phyloP scores from a whole-genome alignment of 2,797 vertebrate species.

The Sphenodon punctatus region DNA sequence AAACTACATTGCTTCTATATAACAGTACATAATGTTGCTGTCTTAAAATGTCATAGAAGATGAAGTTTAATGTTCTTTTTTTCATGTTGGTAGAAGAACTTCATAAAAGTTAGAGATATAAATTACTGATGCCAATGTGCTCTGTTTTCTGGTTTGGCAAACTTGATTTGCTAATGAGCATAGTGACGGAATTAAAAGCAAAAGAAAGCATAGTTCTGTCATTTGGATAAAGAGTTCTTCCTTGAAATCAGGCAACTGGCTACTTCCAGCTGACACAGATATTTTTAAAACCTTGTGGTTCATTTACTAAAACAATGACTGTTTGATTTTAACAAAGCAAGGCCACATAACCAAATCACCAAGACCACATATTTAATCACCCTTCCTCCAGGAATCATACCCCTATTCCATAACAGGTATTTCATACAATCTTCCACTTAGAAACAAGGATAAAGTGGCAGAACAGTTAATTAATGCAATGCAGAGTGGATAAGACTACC shows the following conservation, averaged over 20 bases:
- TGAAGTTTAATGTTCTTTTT: not conserved
- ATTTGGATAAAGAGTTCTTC: not conserved
- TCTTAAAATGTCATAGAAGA: not conserved
- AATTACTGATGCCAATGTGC: not conserved
- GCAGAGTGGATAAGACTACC: not conserved
- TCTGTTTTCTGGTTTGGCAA: not conserved
- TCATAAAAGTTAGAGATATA: not conserved
- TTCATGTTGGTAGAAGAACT: not conserved
- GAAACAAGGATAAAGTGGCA: not conserved
- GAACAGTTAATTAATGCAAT: constrained; percentile 21
- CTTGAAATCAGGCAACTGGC: not conserved
- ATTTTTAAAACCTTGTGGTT: not conserved
- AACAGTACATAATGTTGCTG: not conserved
- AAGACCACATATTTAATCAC: not conserved
- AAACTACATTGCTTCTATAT: not conserved
- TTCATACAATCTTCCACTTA: constrained; percentile 2
- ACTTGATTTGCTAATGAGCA: not conserved
- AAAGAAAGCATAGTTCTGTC: not conserved
- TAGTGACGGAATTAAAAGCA: not conserved
- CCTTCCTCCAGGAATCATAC: constrained; percentile 6
- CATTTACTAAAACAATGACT: not conserved
- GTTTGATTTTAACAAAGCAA: not conserved
- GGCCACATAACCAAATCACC: not conserved
- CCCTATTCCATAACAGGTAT: not conserved
- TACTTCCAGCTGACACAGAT: constrained; percentile 4